These are phyloP conservation scores for Coreoperca whiteheadi DNA, from an alignment of 2,113 vertebrate species.

Conservation along the genomic window DNA sequence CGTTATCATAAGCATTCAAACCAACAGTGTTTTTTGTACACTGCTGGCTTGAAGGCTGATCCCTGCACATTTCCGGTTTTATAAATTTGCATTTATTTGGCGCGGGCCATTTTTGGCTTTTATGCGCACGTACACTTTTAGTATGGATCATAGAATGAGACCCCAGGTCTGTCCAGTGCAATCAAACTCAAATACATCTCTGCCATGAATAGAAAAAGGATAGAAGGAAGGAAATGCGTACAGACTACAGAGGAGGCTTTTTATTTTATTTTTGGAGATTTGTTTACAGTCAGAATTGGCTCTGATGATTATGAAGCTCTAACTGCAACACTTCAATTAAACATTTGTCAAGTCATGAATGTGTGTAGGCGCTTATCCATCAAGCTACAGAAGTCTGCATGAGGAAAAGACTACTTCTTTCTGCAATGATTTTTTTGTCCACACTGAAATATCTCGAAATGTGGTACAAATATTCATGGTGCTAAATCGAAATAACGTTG, in stretches of 20 bases:
- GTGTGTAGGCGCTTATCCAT: constrained; percentile 22
- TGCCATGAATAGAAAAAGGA: constrained; percentile 1
- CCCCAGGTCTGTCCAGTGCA: constrained; percentile 35
- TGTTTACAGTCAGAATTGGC: neutral
- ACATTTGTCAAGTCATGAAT: constrained; percentile 15
- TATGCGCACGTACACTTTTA: too few relatives aligned
- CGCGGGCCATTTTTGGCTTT: too few relatives aligned
- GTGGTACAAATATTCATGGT: neutral
- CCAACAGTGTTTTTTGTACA: too few relatives aligned
- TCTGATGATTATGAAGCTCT: constrained; percentile 2
- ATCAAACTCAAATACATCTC: constrained; percentile 14
- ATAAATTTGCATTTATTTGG: too few relatives aligned
- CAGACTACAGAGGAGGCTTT: too few relatives aligned
- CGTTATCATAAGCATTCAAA: too few relatives aligned
- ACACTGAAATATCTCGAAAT: neutral
- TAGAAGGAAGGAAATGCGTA: neutral
- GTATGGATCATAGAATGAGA: too few relatives aligned
- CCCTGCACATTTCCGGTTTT: too few relatives aligned
- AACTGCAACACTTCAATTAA: constrained; percentile 2
- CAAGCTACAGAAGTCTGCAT: constrained; percentile 20
- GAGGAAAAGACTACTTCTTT: neutral
- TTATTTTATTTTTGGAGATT: neutral
- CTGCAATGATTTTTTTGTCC: neutral
- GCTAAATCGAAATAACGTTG: neutral
- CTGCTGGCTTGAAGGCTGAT: too few relatives aligned